Conservation (phyloP, 2,888 invertebrate genomes). For the Amphipoea oculea region DNA sequence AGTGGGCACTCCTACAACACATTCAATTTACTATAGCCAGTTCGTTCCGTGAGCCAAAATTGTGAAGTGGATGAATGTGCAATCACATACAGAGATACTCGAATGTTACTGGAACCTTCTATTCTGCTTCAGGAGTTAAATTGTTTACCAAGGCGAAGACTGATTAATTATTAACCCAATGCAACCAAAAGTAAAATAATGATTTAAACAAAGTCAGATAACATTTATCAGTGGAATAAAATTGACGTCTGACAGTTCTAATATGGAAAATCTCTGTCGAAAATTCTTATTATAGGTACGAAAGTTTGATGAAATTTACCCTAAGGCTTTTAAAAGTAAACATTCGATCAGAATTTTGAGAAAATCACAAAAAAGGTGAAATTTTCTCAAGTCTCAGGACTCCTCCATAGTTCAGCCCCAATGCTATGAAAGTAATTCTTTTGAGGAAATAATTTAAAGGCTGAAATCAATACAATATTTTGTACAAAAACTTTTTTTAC, state of each 20-base stretch:
- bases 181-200: background rate
- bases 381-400: too few relatives aligned
- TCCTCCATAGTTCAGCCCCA: background rate
- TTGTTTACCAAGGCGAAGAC: background rate
- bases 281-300: background rate
- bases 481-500: background rate
- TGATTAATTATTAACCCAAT: too few relatives aligned
- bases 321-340: background rate
- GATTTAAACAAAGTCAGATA: too few relatives aligned
- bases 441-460: background rate
- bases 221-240: background rate
- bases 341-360: background rate
- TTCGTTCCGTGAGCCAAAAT: constrained; percentile 9
- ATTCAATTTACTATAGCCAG: constrained; percentile 15
- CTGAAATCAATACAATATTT: background rate
- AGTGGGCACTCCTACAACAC: background rate
- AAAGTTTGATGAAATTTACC: too few relatives aligned
- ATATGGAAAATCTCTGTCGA: background rate
- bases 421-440: background rate
- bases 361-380: background rate
- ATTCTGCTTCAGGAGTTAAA: background rate
- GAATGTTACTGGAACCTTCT: background rate
- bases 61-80: constrained; percentile 15
- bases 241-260: background rate
- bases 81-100: background rate